phyloP scores from a whole-genome alignment of 1,140 invertebrate species.

The Oreohelix idahoensis region DNA sequence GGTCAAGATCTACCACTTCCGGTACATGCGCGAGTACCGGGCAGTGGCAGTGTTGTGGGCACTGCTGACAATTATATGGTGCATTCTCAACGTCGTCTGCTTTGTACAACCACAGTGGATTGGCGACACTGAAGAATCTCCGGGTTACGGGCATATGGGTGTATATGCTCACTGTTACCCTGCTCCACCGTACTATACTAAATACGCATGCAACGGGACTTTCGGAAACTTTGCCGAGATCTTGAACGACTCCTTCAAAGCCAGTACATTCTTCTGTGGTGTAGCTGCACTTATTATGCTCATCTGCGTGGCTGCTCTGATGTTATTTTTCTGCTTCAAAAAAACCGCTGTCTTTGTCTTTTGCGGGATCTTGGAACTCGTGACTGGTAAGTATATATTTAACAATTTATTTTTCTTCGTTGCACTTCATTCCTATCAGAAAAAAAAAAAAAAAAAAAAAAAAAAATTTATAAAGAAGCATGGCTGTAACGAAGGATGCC shows the following conservation, averaged over 20 bases:
- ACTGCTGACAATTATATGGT: conserved; percentile 95
- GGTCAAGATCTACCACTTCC: conserved; percentile 58
- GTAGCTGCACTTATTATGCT: conserved; percentile 88
- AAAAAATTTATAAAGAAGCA: too few relatives aligned
- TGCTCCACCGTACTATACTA: conserved; percentile 40
- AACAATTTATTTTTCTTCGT: too few relatives aligned
- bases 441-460: too few relatives aligned
- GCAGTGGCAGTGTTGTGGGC: conserved; percentile 97
- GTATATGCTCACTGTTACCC: conserved; percentile 86
- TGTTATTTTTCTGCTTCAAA: conserved; percentile 95
- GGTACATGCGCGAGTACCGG: conserved; percentile 75
- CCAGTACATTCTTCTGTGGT: conserved; percentile 90
- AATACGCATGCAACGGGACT: conserved; percentile 81
- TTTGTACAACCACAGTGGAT: conserved; percentile 97
- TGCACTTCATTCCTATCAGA: too few relatives aligned
- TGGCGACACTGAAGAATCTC: conserved; percentile 83
- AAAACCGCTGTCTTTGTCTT: conserved; percentile 95
- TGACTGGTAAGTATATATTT: conserved; percentile 55
- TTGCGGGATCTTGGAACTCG: conserved; percentile 78
- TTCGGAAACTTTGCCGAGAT: conserved; percentile 88
- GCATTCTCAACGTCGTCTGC: conserved; percentile 94
- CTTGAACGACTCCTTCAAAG: conserved; percentile 83
- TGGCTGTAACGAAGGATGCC: too few relatives aligned
- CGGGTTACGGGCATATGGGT: conserved; percentile 91
- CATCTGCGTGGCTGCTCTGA: conserved; percentile 84